phyloP scores from a whole-genome alignment of 2,113 vertebrate genomes.

The Oenanthe melanoleuca region DNA sequence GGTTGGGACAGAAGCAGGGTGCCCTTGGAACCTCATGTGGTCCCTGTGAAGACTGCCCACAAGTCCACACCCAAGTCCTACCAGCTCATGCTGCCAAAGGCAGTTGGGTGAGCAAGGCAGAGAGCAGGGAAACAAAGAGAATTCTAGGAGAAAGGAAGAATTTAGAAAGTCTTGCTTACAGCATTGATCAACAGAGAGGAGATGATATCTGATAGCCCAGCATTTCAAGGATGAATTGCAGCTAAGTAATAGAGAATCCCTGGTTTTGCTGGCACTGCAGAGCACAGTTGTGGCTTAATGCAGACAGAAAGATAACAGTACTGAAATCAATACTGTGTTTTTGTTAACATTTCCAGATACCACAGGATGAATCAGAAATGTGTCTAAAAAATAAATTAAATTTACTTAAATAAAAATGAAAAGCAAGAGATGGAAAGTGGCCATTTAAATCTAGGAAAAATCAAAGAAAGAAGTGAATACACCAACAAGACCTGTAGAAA shows the following conservation, averaged over 20 bases:
- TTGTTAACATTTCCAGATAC: not conserved
- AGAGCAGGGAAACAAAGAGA: not conserved
- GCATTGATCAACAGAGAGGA: not conserved
- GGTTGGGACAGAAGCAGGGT: not conserved
- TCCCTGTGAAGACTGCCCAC: not conserved
- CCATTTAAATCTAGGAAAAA: not conserved
- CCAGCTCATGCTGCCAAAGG: not conserved
- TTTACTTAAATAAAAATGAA: not conserved
- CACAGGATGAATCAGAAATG: not conserved
- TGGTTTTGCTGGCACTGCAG: not conserved
- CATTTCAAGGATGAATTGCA: not conserved
- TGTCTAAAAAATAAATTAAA: not conserved
- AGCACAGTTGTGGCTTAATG: not conserved
- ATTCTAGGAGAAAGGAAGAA: not conserved
- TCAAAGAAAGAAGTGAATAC: not conserved
- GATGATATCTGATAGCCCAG: not conserved
- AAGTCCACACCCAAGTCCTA: not conserved
- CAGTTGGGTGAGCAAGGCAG: not conserved
- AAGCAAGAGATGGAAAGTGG: not conserved
- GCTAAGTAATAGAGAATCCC: not conserved
- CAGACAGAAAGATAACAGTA: not conserved
- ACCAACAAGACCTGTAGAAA: not conserved
- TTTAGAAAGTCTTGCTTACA: not conserved
- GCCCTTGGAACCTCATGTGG: accelerated
- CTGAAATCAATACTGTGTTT: not conserved